These are phyloP conservation scores for Aporophyla nigra DNA, from an alignment of 2,888 invertebrate species.

Conservation along the genomic window DNA sequence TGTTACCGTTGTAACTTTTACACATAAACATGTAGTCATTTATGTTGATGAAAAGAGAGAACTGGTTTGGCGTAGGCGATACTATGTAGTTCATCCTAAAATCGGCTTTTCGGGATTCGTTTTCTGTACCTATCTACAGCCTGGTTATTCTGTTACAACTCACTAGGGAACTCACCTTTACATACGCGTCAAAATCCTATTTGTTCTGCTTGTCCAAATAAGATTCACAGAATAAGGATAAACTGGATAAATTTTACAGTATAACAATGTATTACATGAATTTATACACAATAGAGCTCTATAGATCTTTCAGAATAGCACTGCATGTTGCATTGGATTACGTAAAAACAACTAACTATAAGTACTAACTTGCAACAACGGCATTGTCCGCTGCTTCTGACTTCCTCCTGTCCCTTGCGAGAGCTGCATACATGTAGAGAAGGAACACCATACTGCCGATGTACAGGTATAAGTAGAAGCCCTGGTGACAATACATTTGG, in stretches of 20 bases:
- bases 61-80: too few relatives aligned
- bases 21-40: too few relatives aligned
- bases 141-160: neutral
- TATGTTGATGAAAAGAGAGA: too few relatives aligned
- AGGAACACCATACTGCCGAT: slow-evolving; percentile 96
- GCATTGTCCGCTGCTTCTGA: slow-evolving; percentile 84
- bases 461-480: slow-evolving; percentile 96
- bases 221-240: neutral
- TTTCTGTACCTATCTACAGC: neutral
- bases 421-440: slow-evolving; percentile 95
- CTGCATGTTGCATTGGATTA: neutral
- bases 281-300: neutral
- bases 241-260: too few relatives aligned
- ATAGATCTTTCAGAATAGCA: neutral
- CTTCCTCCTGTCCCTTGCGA: slow-evolving; percentile 92
- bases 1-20: too few relatives aligned
- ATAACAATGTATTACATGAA: neutral
- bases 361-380: slow-evolving; percentile 88
- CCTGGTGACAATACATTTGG: slow-evolving; percentile 85
- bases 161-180: neutral
- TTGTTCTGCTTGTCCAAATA: neutral
- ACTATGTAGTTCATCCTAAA: too few relatives aligned
- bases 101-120: too few relatives aligned
- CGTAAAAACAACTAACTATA: neutral
- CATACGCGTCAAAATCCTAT: neutral